Evolutionary conservation across 1,140 invertebrate species (phyloP).

Genomic region (Reticulitermes speratus): DNA sequence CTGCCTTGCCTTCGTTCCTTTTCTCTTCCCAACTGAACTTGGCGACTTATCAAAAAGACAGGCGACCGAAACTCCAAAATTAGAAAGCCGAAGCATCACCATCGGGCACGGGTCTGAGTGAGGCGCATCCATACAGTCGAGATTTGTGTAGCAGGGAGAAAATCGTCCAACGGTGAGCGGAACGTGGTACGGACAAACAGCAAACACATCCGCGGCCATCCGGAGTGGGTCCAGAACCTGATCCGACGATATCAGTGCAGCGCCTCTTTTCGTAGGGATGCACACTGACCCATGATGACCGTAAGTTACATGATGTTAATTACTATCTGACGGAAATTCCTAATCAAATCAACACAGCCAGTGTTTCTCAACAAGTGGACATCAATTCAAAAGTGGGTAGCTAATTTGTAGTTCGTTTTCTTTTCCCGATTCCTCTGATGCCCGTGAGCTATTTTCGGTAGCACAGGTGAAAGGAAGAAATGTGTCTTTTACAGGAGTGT

Average conservation of each 20-base stretch:
- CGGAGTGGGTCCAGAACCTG: not conserved
- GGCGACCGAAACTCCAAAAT: conserved; percentile 14
- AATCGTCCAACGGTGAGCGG: not conserved
- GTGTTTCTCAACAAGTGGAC: too few species aligned
- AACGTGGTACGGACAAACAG: not conserved
- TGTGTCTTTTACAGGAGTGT: too few species aligned
- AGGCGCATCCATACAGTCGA: not conserved
- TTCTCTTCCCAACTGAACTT: not conserved
- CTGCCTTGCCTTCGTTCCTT: not conserved
- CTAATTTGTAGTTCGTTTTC: too few species aligned
- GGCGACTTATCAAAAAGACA: conserved; percentile 18
- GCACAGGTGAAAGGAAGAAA: too few species aligned
- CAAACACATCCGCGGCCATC: not conserved
- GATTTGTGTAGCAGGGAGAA: conserved; percentile 6
- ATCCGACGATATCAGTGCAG: not conserved
- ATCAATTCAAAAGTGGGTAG: too few species aligned
- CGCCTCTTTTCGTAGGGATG: not conserved
- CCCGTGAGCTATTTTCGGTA: too few species aligned
- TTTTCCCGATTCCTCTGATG: too few species aligned
- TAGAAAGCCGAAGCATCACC: not conserved
- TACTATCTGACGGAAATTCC: too few species aligned
- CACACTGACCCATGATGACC: not conserved
- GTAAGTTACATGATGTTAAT: not conserved
- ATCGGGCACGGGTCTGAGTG: not conserved
- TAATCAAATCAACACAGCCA: too few species aligned